Base-by-base conservation (phyloP, 2,113 vertebrate genomes). In the Hyla sarda region DNA sequence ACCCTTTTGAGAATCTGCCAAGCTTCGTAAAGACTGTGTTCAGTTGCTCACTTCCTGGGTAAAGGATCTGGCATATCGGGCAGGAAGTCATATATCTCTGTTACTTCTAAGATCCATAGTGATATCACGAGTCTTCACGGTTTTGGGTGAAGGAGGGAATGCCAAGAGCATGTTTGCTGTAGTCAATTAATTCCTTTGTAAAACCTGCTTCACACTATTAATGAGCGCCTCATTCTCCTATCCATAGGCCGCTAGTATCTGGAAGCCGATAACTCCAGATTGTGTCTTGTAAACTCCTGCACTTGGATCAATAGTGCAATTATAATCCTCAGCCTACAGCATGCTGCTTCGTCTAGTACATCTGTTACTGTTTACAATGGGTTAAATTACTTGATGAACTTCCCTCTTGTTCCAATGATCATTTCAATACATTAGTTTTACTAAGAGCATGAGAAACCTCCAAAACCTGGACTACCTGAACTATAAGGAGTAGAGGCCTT, bases 251-350 rank as follows among this genome's bases (percentile, higher is more conserved):
- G 25, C 56, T 47, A 60, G 2, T 62, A 62, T 81, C 78, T 65
- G 78, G 78, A 81, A 45, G 56, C 78, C 56, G 13, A 62, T 60
- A 9, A 16, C 56, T 65, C 78, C 78, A 81, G 78, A 81, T 81
- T 81, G 78, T 62, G 23, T 25, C 56, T 81, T 81, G 78, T 41
- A 45, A 65, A 47, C 56, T 81, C 12, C 56, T 81, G 78, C 78
- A 65, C 58, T 81, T 65, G 78, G 78, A 81, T 81, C 58, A 65
- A 65, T 81, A 81, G 78, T 65, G 56, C 78, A 62, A 81, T 81
- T 81, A 62, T 80, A 60, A 41, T 81, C 32, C 41, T 62, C 78
- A 47, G 25, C 78, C 78, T 17, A 25, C 78, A 62, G 37, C 56
- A 65, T 81, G 78, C 74, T 77, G 74, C 74, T 21, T 17, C 50